phyloP scores from a whole-genome alignment of 2,888 invertebrate species.

The Rotaria sp. region DNA sequence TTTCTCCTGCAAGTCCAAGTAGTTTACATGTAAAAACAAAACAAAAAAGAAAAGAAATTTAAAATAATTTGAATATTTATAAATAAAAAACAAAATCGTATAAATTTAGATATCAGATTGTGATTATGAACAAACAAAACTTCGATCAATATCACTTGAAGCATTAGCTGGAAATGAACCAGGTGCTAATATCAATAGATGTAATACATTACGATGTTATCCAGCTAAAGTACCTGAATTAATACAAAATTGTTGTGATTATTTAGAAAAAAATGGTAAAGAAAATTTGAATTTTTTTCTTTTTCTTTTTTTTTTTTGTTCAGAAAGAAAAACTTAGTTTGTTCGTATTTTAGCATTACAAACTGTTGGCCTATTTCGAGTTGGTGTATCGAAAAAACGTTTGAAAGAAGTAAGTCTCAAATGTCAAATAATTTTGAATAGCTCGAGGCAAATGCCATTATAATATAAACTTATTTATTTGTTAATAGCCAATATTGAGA shows the following conservation, averaged over 20 bases:
- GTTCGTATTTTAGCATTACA: neutral
- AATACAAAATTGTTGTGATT: conserved; percentile 16
- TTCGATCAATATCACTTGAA: conserved; percentile 7
- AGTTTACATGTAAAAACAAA: neutral
- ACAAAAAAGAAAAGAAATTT: neutral
- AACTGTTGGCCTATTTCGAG: conserved; percentile 35
- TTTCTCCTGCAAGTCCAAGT: conserved; percentile 27
- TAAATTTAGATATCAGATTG: conserved; percentile 14
- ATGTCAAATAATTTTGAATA: neutral
- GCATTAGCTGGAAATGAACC: neutral
- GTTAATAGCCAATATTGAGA: neutral
- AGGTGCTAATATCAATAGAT: neutral
- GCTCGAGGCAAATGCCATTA: neutral
- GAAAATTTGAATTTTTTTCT: neutral
- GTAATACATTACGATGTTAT: conserved; percentile 22
- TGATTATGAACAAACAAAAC: neutral
- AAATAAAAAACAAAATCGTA: neutral
- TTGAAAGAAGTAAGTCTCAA: conserved; percentile 29
- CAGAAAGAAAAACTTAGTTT: too few species aligned
- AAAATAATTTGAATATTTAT: neutral
- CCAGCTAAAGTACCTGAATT: conserved; percentile 11
- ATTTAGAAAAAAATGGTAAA: conserved; percentile 23
- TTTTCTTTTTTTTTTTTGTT: too few species aligned
- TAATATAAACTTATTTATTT: neutral
- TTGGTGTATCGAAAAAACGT: conserved; percentile 39